A percentile compares a stretch with the other conserved stretches of the same genome.
These are phyloP conservation scores for Drosophila algonquin DNA, from an alignment of 2,888 invertebrate species.

Conservation along the genomic window DNA sequence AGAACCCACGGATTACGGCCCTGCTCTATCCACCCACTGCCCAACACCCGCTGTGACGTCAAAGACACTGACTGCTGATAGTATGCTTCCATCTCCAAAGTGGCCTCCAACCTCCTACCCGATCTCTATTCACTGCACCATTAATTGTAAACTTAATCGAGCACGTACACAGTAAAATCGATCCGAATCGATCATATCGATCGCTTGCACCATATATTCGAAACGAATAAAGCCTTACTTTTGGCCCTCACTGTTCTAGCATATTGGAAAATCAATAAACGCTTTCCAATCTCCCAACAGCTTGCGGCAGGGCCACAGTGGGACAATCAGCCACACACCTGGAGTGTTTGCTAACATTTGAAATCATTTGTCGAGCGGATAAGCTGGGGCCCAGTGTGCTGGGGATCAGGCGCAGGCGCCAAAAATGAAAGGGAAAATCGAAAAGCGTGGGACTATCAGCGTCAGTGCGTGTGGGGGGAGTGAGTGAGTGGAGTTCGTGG, in stretches of 20 bases:
- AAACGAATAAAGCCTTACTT: conserved; percentile 34
- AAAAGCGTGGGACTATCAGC: conserved; percentile 60
- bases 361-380: background rate
- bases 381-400: conserved; percentile 49
- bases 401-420: conserved; percentile 58
- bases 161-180: background rate
- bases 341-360: background rate
- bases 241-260: conserved; percentile 31
- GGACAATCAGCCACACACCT: background rate
- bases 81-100: conserved; percentile 43
- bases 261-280: conserved; percentile 65
- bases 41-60: conserved; percentile 29
- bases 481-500: conserved; percentile 33
- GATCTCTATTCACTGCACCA: background rate
- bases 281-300: conserved; percentile 37
- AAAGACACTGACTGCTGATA: conserved; percentile 61
- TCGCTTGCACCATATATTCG: conserved; percentile 14
- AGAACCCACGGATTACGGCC: conserved; percentile 4
- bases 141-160: background rate
- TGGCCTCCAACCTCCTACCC: conserved; percentile 16
- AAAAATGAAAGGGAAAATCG: conserved; percentile 68
- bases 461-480: conserved; percentile 10
- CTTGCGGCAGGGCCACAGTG: conserved; percentile 53
- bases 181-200: conserved; percentile 1
- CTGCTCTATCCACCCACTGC: conserved; percentile 1